Evolutionary conservation across 2,888 invertebrate species (phyloP).

Genomic region (Marasmarcha lunaedactyla): DNA sequence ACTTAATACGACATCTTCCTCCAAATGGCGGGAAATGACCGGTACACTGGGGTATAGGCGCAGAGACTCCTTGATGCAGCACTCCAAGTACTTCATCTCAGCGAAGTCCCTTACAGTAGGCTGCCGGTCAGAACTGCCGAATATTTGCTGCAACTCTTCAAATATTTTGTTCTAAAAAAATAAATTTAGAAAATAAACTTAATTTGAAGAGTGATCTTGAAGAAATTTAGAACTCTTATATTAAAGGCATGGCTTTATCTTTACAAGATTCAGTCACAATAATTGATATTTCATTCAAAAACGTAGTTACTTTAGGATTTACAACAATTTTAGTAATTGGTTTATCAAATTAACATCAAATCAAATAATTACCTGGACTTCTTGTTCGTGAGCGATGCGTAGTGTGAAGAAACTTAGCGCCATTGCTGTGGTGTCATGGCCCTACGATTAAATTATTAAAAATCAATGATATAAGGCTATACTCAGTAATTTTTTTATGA

Average conservation of each 20-base stretch:
- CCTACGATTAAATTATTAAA: slow-evolving; percentile 22
- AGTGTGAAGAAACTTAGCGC: slow-evolving; percentile 28
- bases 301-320: too few species aligned
- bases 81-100: slow-evolving; percentile 74
- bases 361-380: slow-evolving; percentile 21
- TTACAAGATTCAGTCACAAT: too few species aligned
- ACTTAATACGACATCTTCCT: slow-evolving; percentile 69
- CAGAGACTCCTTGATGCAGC: slow-evolving; percentile 75
- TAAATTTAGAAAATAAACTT: background rate
- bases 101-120: slow-evolving; percentile 68
- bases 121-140: slow-evolving; percentile 70
- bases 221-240: too few species aligned
- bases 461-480: background rate
- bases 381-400: slow-evolving; percentile 34
- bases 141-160: slow-evolving; percentile 20
- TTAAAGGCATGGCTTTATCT: too few species aligned
- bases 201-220: too few species aligned
- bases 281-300: too few species aligned
- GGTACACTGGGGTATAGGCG: slow-evolving; percentile 75
- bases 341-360: background rate
- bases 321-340: background rate
- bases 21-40: slow-evolving; percentile 66
- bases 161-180: background rate
- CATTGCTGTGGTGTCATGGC: slow-evolving; percentile 43
- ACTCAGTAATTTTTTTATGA: background rate